Evolutionary conservation across 2,113 vertebrate species (phyloP), one percentile per base, ranked within the genome.

Genomic region (Polypterus bichir): DNA sequence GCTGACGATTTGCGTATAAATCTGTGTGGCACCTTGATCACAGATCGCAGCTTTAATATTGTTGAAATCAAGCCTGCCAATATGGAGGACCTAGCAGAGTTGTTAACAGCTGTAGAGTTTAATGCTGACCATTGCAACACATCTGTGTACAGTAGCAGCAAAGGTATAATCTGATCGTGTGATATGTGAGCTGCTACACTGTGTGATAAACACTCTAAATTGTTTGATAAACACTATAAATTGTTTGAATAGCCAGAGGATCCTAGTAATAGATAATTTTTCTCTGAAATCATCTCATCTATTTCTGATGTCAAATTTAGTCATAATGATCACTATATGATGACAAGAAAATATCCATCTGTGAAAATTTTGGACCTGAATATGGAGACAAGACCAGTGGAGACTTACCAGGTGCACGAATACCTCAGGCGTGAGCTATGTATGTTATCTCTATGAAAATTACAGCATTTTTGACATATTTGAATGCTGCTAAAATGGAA

Each of bases 31-130:
- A 87, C 78, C 76, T 84, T 1, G 85, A 86, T 87, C 76, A 87
- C 83, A 4, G 83, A 87, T 72, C 83, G 85, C 71, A 87, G 85
- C 77, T 86, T 87, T 74, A 86, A 83, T 86, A 87, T 87, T 27
- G 27, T 27, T 83, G 77, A 7, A 58, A 44, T 4, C 11, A 58
- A 44, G 4, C 44, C 44, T 44, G 27, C 89, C 69, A 98, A 98
- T 72, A 98, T 97, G 93, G 94, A 98, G 66, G 94, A 98, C 75
- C 75, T 98, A 69, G 95, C 93, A 0, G 94, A 98, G 72, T 92
- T 98, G 73, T 95, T 98, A 71, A 98, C 94, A 0, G 93, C 94
- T 0, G 91, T 91, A 0, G 94, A 96, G 76, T 97, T 97, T 73
- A 93, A 97, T 70, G 93, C 93, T 1, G 90, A 91, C 71, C 92